Base-by-base conservation (phyloP, 1,140 invertebrate species). In the Chrysomallon squamiferum region DNA sequence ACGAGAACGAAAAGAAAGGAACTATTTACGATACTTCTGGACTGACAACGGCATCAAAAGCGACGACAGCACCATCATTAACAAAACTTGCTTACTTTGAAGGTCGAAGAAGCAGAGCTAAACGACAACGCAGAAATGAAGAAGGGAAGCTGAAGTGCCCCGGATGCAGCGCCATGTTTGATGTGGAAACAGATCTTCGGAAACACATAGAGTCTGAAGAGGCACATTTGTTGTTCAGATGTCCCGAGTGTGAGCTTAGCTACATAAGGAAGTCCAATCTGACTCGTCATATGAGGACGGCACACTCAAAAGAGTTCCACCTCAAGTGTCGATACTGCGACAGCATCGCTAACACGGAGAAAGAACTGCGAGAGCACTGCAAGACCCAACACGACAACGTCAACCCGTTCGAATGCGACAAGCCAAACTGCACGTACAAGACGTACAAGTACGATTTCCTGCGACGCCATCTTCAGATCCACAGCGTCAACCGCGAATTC, bases 401-500 rank as follows among this genome's bases (percentile, higher is more conserved):
- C 7, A 71, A 65, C n/a, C 71, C 77, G 13, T 79, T 79, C 41
- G 13, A 49, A 7, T 79, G 77, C 49, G 62, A 68, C 9, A 45
- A 65, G 30, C 49, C 66, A 1, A 69, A 66, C 9, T 79, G 77
- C 47, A 62, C 43, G 18, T 77, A 68, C 41, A 35, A 45, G 18
- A 52, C 69, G 0, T 47, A 58, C 32, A 79, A 73, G 59, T 71
- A 62, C 33, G 60, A 71, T n/a, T 59, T 65, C 25, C 45, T 79
- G 6, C 47, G 70, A 22, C 70, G 71, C 20, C 83, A 84, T 38
- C 43, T 59, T 27, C 64, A 70, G 56, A 77, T 78, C 41, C 83
- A 84, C 65, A 66, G 74, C 20, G 73, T 75, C 3, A 54, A 71
- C 54, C 77, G 75, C 38, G 74, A 70, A 13, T 84, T 69, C 68